Base-by-base conservation (phyloP, 1,140 invertebrate species). In the Andrena cerasifolii region DNA sequence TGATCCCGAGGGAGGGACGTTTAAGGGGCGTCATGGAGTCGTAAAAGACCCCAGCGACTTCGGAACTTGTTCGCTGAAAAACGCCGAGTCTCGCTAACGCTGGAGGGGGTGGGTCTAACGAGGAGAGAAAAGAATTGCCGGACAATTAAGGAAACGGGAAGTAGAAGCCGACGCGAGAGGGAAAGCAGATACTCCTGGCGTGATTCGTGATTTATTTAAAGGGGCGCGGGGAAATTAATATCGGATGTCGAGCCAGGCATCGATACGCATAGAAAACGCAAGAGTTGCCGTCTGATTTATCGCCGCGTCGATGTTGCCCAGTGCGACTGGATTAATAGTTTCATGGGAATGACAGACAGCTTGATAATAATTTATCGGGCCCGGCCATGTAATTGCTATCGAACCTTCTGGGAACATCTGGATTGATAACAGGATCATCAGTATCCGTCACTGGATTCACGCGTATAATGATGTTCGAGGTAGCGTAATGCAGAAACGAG, bases 321-420 rank as follows among this genome's bases (percentile, higher is more conserved):
- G 47, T 68, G 56, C 47, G 28, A 67, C 49, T 70, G 54, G 71
- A 85, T 85, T 85, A 85, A 85, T 84, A 81, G 83, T 81, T 85
- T 78, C 82, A 71, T 78, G 83, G 68, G 40, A 70, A 68, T 77
- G 83, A 85, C 82, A 71, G 83, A 78, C 82, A 71, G 83, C 45
- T 85, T 84, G 82, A 80, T 85, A 85, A 85, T 85, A 85, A 85
- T 84, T 85, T 85, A 85, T 65, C 82, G 58, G 16, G 51, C 33
- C 49, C 28, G 51, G 66, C 47, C 56, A 16, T 81, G 82, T 81
- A 85, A 85, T 84, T 85, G 78, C 74, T 59, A 85, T 84, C 72
- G 78, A 78, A 72, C 78, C 68, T 70, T 78, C 68, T 72, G 75
- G 51, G 73, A 84, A 67, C 56, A 63, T 63, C 21, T 53, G 63